These are phyloP conservation scores for Eulemur rubriventer DNA, from an alignment of 2,797 vertebrate species.

Conservation along the genomic window DNA sequence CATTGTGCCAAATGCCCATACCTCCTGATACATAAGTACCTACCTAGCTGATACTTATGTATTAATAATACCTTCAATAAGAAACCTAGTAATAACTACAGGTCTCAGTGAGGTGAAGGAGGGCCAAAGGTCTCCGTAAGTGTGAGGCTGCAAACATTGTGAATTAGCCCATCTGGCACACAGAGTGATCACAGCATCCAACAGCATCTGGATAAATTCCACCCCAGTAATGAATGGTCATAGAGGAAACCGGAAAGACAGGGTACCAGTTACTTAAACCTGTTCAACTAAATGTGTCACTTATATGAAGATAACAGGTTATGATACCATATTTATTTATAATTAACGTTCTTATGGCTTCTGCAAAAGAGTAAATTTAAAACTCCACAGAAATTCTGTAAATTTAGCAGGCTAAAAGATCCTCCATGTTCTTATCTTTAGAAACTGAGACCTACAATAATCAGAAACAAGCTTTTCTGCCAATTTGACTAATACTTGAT, in stretches of 20 bases:
- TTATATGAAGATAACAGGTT: not conserved
- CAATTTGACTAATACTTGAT: not conserved
- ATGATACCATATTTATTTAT: not conserved
- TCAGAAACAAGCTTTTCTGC: constrained; percentile 1
- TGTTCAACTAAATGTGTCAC: not conserved
- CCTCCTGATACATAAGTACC: not conserved
- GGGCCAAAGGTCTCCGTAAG: not conserved
- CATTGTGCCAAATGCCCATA: not conserved
- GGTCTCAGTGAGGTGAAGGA: not conserved
- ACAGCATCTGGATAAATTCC: constrained; percentile 2
- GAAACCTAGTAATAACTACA: not conserved
- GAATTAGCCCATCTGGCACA: not conserved
- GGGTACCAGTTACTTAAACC: not conserved
- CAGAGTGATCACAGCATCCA: not conserved
- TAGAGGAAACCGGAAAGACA: not conserved
- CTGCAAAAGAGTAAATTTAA: not conserved
- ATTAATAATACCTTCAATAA: not conserved
- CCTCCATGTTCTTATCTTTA: not conserved
- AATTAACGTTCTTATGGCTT: constrained; percentile 26
- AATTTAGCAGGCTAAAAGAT: constrained; percentile 6
- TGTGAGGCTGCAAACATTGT: not conserved
- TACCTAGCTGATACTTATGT: not conserved
- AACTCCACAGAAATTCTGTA: not conserved
- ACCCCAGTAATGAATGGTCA: not conserved
- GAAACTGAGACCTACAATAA: constrained; percentile 1